Conservation (phyloP, 2,888 invertebrate species). For the Dicycla oo region DNA sequence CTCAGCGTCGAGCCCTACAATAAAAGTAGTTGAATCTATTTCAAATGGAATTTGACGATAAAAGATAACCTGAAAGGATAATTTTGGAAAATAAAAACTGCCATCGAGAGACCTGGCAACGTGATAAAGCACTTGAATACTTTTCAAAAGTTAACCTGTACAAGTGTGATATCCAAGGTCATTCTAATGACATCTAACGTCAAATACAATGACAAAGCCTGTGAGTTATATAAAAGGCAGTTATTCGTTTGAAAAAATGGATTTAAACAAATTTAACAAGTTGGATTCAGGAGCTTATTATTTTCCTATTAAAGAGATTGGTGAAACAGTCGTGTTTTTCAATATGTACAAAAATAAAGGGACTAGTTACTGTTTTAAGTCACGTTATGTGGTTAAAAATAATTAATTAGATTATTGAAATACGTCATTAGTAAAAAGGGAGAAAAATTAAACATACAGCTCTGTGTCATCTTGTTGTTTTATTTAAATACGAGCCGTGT, state of each 20-base stretch:
- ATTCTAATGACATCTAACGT: constrained; percentile 59
- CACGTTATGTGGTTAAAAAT: constrained; percentile 50
- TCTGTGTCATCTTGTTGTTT: background rate
- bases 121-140: constrained; percentile 54
- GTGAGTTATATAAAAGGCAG: constrained; percentile 67
- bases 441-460: background rate
- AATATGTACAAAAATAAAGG: constrained; percentile 60
- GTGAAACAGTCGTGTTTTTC: constrained; percentile 62
- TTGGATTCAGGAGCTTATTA: constrained; percentile 65
- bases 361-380: constrained; percentile 58
- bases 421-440: background rate
- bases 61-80: constrained; percentile 63
- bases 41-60: constrained; percentile 67
- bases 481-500: background rate
- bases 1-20: constrained; percentile 53
- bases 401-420: constrained; percentile 26
- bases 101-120: constrained; percentile 53
- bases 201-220: constrained; percentile 63
- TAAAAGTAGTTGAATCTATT: constrained; percentile 59
- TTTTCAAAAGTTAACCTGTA: constrained; percentile 67
- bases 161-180: constrained; percentile 66
- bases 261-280: constrained; percentile 61
- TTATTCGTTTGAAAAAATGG: constrained; percentile 65
- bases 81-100: constrained; percentile 64
- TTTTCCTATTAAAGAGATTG: constrained; percentile 67